Base-by-base conservation (phyloP, 2,113 vertebrate genomes). In the Oceanites oceanicus region DNA sequence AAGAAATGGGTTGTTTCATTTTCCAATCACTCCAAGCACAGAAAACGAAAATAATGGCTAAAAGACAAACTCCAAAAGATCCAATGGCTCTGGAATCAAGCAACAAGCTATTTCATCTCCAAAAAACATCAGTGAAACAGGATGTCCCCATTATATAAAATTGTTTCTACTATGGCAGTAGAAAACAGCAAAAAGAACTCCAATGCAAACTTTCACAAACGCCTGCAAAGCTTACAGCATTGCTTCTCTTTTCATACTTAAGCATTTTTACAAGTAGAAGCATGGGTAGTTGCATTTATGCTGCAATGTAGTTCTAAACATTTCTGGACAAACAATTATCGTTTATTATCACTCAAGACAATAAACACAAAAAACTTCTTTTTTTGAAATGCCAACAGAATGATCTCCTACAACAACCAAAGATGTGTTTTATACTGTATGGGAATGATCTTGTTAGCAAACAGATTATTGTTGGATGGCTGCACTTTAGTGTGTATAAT, bases 361-460 rank as follows among this genome's bases (percentile, higher is more conserved):
- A 40, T 9, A 38, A 3, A 61, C 0, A 3, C 9, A 58, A 75
- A 34, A 58, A 58, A 17, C 2, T 3, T 19, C 27, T 0, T 10
- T 74, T 72, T 72, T 20, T 47, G 2, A 66, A 62, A 22, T 45
- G n/a, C 15, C 47, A 59, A 70, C 11, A 80, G 13, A 90, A 82
- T 11, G 3, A 53, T 21, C 5, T 82, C 30, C 55, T 58, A 87
- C 20, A 84, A 15, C 3, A 10, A 70, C 14, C 38, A 49, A 44
- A 52, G n/a, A 17, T 5, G 23, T 5, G 4, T 53, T 67, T 78
- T 30, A 18, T 23, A 56, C 5, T 58, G 13, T 23, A 67, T 6
- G 6, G 50, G 38, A 82, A 68, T 17, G 4, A 79, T 36, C 12
- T 36, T 8, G 22, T 53, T 34, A 70, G 34, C 52, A 85, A 90